Conservation (phyloP, 2,888 invertebrate genomes). For the Drosophila subsilvestris region DNA sequence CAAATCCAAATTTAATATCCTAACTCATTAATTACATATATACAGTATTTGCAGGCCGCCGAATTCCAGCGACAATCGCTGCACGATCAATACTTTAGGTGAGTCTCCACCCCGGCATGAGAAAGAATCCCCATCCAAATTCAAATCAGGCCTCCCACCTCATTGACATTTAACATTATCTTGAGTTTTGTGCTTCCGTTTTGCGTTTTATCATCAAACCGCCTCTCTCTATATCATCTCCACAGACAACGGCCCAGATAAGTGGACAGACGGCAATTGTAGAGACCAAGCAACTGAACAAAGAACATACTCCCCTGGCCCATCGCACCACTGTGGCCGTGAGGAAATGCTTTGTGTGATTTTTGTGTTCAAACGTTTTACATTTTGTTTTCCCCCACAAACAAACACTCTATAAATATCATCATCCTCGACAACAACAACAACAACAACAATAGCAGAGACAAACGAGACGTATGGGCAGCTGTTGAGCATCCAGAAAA, state of each 20-base stretch:
- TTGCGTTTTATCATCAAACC: constrained; percentile 59
- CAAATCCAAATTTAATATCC: constrained; percentile 72
- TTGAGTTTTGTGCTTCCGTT: constrained; percentile 52
- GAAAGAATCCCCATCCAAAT: background rate
- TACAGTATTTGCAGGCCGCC: constrained; percentile 85
- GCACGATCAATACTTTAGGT: constrained; percentile 85
- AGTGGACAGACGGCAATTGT: constrained; percentile 77
- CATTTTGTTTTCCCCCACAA: constrained; percentile 68
- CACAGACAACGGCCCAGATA: constrained; percentile 84
- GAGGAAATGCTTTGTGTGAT: constrained; percentile 77
- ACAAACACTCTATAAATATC: constrained; percentile 24
- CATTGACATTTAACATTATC: constrained; percentile 54
- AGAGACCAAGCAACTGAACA: constrained; percentile 78
- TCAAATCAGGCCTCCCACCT: constrained; percentile 9
- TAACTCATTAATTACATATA: constrained; percentile 84
- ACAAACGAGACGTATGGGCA: constrained; percentile 27
- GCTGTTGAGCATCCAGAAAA: constrained; percentile 39
- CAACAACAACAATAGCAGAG: constrained; percentile 46
- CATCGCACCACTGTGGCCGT: constrained; percentile 47
- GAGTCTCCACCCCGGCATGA: constrained; percentile 49
- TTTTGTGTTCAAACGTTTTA: constrained; percentile 76
- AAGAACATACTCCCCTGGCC: constrained; percentile 59
- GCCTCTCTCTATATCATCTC: constrained; percentile 53
- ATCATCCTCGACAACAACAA: constrained; percentile 19
- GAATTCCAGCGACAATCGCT: constrained; percentile 84